Base-by-base conservation (phyloP, 1,140 invertebrate genomes). In the Hypsibius dujardini region DNA sequence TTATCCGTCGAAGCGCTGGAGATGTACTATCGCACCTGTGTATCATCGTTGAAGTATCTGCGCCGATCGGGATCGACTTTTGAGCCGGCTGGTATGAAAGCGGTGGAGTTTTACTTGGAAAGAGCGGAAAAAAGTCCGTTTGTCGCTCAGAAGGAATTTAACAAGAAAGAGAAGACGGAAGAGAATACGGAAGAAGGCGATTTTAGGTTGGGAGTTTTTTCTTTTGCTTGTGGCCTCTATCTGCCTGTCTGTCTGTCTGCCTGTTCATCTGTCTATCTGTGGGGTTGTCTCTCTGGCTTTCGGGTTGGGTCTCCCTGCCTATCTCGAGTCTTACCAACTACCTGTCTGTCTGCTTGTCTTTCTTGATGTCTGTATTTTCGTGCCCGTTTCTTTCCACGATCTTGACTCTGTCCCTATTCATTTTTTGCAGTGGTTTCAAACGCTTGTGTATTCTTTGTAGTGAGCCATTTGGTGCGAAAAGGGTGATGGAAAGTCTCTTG, bases 1-100 rank as follows among this genome's bases (percentile, higher is more conserved):
- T 81, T 90, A 46, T 85, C 90, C 1, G 85, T 95, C n/a, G 92
- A 95, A 82, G 87, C 90, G 0, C 79, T 95, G 40, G 92, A 95
- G 80, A 84, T 84, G 72, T 83, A 82, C 74, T 85, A 84, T 72
- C 75, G 83, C 47, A 74, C 90, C 59, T 89, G 95, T 78, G 87
- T 88, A 0, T 87, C 87, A 59, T 88, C 90, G 76, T 79, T 95
- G 1, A 95, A 94, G 78, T 88, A 87, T 77, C 79, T 94, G 47
- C 46, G 47, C 12, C 56, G 59, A 12, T 15, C 3, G 12, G 12
- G 42, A 47, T 46, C 71, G 1, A 42, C 69, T 0, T n/a, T 46
- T 7, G 28, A 74, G 47, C 28, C 28, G 28, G 28, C 28, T 28
- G 47, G 42, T 14, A 59, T 75, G 40, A 1, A 50, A 46, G 62